Percentiles rank a stretch among this genome's conserved stretches.
These are phyloP conservation scores for Triplophysa tibetana DNA, from an alignment of 2,113 vertebrate genomes.

Conservation along the genomic window DNA sequence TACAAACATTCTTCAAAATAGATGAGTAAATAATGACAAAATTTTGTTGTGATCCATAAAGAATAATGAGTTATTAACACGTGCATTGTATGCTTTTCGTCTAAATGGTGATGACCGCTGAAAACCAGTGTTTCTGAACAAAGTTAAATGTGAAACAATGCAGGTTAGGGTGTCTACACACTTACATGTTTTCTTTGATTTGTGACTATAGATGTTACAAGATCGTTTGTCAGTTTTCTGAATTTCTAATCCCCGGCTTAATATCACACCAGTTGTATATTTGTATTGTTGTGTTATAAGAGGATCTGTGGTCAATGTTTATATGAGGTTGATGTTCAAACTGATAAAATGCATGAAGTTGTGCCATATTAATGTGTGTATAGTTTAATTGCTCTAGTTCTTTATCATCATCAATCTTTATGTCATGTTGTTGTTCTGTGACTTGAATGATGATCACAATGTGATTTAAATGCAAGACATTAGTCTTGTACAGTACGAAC, in stretches of 20 bases:
- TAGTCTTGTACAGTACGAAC: neutral
- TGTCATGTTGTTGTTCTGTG: neutral
- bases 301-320: constrained; percentile 62
- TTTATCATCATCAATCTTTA: too few species aligned
- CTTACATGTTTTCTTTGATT: neutral
- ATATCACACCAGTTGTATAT: constrained; percentile 67
- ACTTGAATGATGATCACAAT: constrained; percentile 39
- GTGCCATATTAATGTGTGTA: constrained; percentile 47
- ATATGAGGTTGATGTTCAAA: constrained; percentile 66
- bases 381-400: neutral
- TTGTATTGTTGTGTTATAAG: constrained; percentile 69
- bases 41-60: neutral
- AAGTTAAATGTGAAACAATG: constrained; percentile 6
- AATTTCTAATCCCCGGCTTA: constrained; percentile 65
- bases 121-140: constrained; percentile 18
- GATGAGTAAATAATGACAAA: too few species aligned
- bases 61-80: constrained; percentile 3
- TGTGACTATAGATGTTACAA: constrained; percentile 48
- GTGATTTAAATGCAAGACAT: constrained; percentile 40
- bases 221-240: constrained; percentile 63
- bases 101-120: neutral
- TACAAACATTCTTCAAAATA: too few species aligned
- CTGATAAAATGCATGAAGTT: constrained; percentile 65
- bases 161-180: neutral
- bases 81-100: neutral